phyloP scores from a whole-genome alignment of 2,888 invertebrate species.

The Coelinius sp. region DNA sequence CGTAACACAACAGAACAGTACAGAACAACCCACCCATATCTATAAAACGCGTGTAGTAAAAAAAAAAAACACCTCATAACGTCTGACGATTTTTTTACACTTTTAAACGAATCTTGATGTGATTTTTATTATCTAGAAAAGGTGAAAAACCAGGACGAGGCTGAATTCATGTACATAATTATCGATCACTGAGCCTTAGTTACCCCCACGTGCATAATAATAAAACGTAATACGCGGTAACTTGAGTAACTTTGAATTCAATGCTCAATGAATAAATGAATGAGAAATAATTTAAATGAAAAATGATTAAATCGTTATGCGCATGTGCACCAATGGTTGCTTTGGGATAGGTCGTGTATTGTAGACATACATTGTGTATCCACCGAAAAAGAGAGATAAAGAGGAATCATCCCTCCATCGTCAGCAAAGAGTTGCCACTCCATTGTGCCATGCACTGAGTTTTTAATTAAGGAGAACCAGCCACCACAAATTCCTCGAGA shows the following conservation, averaged over 20 bases:
- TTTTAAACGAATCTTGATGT: constrained; percentile 18
- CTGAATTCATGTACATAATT: constrained; percentile 9
- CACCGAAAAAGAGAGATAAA: constrained; percentile 17
- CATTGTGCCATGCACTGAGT: constrained; percentile 65
- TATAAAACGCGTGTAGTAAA: background rate
- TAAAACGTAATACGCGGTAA: constrained; percentile 41
- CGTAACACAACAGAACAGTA: background rate
- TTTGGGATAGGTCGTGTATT: constrained; percentile 38
- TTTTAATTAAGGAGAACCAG: constrained; percentile 64
- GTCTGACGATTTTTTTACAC: background rate
- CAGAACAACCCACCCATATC: background rate
- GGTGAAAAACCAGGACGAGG: constrained; percentile 1
- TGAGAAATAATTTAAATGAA: background rate
- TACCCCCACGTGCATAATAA: constrained; percentile 37
- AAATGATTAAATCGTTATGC: background rate
- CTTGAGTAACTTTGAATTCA: constrained; percentile 28
- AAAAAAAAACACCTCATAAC: background rate
- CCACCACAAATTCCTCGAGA: constrained; percentile 61
- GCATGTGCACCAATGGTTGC: background rate
- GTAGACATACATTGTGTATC: constrained; percentile 28
- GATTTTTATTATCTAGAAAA: background rate
- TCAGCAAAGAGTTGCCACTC: constrained; percentile 65
- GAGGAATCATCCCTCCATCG: constrained; percentile 37
- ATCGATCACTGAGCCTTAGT: constrained; percentile 19
- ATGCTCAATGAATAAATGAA: background rate